Evolutionary conservation across 2,113 vertebrate genomes (phyloP).

Genomic region (Atherinomorus stipes): DNA sequence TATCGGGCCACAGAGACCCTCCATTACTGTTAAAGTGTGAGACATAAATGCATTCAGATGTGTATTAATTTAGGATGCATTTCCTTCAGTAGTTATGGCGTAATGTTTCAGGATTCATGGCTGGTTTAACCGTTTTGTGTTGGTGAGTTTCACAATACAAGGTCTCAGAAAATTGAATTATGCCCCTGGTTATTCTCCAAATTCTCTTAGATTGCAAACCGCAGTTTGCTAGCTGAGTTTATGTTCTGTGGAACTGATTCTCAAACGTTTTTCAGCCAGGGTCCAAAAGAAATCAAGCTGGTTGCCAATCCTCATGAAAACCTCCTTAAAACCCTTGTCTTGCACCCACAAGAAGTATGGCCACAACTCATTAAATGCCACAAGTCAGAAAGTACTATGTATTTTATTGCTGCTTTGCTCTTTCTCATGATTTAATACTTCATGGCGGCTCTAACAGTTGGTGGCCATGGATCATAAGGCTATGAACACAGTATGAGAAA

Average conservation of each 20-base stretch:
- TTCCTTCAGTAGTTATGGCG: not conserved
- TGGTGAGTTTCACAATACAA: slow-evolving; percentile 56
- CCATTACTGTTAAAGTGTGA: slow-evolving; percentile 9
- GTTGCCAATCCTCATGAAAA: slow-evolving; percentile 56
- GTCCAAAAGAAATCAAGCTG: slow-evolving; percentile 33
- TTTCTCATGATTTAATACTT: slow-evolving; percentile 51
- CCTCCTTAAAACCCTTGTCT: slow-evolving; percentile 53
- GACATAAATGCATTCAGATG: slow-evolving; percentile 28
- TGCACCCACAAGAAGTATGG: slow-evolving; percentile 33
- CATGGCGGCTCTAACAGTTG: slow-evolving; percentile 47
- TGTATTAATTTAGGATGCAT: slow-evolving; percentile 10
- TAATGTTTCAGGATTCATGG: slow-evolving; percentile 34
- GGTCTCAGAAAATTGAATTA: slow-evolving; percentile 47
- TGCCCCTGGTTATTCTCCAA: slow-evolving; percentile 51
- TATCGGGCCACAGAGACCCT: slow-evolving; percentile 39
- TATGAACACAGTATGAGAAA: slow-evolving; percentile 44
- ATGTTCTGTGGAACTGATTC: slow-evolving; percentile 43
- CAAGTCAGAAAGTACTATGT: slow-evolving; percentile 23
- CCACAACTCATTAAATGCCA: slow-evolving; percentile 38
- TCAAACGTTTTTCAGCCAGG: slow-evolving; percentile 46
- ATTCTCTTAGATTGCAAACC: slow-evolving; percentile 64
- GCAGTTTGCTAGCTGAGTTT: slow-evolving; percentile 52
- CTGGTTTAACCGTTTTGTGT: slow-evolving; percentile 33
- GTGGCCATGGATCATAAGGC: slow-evolving; percentile 60
- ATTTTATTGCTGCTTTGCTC: slow-evolving; percentile 54